Evolutionary conservation across 1,140 invertebrate genomes (phyloP).

Genomic region (Hyposmocoma kahamanoa): DNA sequence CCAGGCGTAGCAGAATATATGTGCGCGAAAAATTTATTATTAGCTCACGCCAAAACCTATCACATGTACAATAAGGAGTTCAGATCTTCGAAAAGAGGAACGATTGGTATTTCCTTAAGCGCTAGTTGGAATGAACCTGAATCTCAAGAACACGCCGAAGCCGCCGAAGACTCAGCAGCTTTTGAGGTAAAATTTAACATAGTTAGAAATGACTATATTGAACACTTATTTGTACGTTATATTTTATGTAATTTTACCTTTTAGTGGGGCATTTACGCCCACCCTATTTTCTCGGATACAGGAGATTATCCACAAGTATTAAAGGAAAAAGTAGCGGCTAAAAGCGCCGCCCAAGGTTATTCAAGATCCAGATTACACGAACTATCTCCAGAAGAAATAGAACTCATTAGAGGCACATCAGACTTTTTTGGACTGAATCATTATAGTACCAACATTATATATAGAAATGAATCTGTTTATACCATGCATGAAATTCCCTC

Average conservation of each 20-base stretch:
- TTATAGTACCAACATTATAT: constrained; percentile 52
- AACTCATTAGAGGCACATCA: constrained; percentile 31
- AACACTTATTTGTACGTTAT: too few relatives aligned
- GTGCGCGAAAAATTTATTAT: constrained; percentile 74
- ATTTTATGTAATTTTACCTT: constrained; percentile 7
- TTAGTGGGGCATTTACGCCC: constrained; percentile 63
- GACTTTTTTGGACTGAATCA: constrained; percentile 76
- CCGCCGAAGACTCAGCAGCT: constrained; percentile 51
- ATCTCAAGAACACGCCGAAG: constrained; percentile 66
- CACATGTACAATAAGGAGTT: constrained; percentile 77
- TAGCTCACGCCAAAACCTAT: constrained; percentile 75
- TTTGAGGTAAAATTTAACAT: constrained; percentile 27
- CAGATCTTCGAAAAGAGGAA: constrained; percentile 67
- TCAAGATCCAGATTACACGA: constrained; percentile 33
- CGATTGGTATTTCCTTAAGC: constrained; percentile 20
- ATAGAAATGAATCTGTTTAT: constrained; percentile 9
- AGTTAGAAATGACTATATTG: too few relatives aligned
- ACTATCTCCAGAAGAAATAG: constrained; percentile 26
- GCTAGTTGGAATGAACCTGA: constrained; percentile 42
- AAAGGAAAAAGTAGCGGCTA: constrained; percentile 60
- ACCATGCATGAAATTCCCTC: constrained; percentile 2
- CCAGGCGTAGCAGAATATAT: constrained; percentile 72
- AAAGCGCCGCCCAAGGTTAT: constrained; percentile 50
- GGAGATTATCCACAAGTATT: constrained; percentile 75
- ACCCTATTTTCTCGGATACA: constrained; percentile 68